These are phyloP conservation scores for Lerema accius DNA, from an alignment of 1,140 invertebrate species.

Conservation along the genomic window DNA sequence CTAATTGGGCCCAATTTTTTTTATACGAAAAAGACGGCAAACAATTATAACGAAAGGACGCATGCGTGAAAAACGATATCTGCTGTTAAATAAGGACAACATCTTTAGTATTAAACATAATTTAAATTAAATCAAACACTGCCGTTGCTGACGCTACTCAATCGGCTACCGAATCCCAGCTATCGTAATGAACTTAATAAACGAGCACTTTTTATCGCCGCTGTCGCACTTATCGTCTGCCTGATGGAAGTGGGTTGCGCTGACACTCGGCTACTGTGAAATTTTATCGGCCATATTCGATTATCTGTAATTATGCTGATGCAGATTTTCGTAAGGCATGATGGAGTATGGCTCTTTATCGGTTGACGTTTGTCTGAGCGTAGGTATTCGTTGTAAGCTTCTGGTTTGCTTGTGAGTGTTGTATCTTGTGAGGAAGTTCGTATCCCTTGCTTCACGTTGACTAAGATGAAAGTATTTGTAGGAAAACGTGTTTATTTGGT, in stretches of 20 bases:
- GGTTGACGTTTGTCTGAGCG: constrained; percentile 16
- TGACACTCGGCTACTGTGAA: constrained; percentile 37
- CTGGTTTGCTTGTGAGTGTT: no score
- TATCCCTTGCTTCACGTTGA: no score
- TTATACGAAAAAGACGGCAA: no score
- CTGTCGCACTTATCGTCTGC: constrained; percentile 31
- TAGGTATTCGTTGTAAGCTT: not conserved
- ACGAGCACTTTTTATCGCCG: constrained; percentile 41
- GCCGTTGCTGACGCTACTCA: constrained; percentile 10
- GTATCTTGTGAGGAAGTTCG: no score
- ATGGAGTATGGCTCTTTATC: constrained; percentile 12
- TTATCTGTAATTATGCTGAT: constrained; percentile 28
- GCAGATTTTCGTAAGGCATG: constrained; percentile 21
- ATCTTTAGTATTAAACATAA: no score
- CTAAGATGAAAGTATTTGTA: no score
- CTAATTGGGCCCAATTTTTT: no score
- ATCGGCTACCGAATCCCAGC: constrained; percentile 39
- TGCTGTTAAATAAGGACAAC: no score
- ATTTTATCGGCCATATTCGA: constrained; percentile 33
- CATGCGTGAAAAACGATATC: no score
- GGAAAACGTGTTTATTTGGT: no score
- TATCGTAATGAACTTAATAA: constrained; percentile 46
- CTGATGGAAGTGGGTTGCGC: constrained; percentile 27
- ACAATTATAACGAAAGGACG: no score
- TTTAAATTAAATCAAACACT: no score